Evolutionary conservation across 1,140 invertebrate species (phyloP).

Genomic region (Sweltsa coloradensis): DNA sequence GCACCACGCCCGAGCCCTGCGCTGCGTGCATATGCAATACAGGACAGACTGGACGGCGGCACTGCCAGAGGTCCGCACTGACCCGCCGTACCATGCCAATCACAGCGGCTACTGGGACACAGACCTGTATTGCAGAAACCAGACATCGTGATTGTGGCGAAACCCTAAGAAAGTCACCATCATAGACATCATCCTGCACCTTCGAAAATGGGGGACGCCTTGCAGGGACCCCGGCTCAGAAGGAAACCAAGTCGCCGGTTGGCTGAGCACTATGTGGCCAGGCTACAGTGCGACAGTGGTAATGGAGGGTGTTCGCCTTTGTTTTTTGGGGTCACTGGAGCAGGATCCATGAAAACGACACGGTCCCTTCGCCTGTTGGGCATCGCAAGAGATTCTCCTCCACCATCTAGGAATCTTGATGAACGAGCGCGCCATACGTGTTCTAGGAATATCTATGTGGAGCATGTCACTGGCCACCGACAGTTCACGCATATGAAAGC

Average conservation of each 20-base stretch:
- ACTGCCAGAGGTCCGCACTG: neutral
- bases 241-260: constrained; percentile 19
- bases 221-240: constrained; percentile 8
- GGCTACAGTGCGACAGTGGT: constrained; percentile 15
- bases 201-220: constrained; percentile 23
- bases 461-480: constrained; percentile 11
- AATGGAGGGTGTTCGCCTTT: too few relatives aligned
- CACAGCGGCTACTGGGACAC: neutral
- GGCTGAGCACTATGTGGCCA: constrained; percentile 8
- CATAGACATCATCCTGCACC: constrained; percentile 27
- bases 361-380: constrained; percentile 8
- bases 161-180: constrained; percentile 14
- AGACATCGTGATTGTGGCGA: constrained; percentile 23
- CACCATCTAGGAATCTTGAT: constrained; percentile 19
- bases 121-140: constrained; percentile 12
- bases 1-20: constrained; percentile 5
- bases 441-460: constrained; percentile 21
- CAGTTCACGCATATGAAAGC: too few relatives aligned
- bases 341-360: constrained; percentile 21
- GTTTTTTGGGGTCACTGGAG: constrained; percentile 19
- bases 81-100: neutral
- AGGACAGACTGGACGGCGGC: constrained; percentile 11
- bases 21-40: constrained; percentile 13
- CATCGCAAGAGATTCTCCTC: constrained; percentile 8
- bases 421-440: constrained; percentile 18